Conservation (phyloP, 2,113 vertebrate species). For the human region DNA sequence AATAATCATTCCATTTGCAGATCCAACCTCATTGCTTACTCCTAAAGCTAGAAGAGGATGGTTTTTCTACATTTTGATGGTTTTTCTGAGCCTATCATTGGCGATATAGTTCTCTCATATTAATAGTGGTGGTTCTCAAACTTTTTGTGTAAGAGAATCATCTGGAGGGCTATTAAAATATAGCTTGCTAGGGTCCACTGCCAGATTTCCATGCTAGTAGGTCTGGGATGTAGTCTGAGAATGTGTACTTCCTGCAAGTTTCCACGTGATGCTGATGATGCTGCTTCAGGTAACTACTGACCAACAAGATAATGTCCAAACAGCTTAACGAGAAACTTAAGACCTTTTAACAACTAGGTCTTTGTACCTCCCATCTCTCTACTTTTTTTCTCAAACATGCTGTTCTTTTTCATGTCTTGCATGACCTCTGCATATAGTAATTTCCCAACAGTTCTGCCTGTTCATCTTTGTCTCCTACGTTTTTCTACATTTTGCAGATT, state of each 20-base stretch:
- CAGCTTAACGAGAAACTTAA: background rate
- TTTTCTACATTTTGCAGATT: background rate
- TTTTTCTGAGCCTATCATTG: background rate
- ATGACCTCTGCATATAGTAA: background rate
- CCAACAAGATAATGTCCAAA: background rate
- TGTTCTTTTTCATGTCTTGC: background rate
- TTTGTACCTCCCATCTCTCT: background rate
- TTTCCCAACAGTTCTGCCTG: rapidly evolving
- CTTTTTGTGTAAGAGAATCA: background rate
- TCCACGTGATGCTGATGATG: background rate
- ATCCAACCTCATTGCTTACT: background rate
- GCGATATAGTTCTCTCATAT: background rate
- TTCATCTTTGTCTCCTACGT: background rate
- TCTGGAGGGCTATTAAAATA: background rate
- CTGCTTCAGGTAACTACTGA: background rate
- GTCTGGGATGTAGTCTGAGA: background rate
- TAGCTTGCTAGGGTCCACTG: background rate
- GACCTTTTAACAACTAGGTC: background rate
- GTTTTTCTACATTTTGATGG: background rate
- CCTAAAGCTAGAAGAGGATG: background rate
- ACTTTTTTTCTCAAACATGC: background rate
- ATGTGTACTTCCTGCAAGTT: background rate
- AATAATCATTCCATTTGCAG: background rate
- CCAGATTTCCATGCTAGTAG: background rate
- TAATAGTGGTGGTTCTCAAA: background rate